Base-by-base conservation (phyloP, 1,140 invertebrate species). In the Drosophila tristis region DNA sequence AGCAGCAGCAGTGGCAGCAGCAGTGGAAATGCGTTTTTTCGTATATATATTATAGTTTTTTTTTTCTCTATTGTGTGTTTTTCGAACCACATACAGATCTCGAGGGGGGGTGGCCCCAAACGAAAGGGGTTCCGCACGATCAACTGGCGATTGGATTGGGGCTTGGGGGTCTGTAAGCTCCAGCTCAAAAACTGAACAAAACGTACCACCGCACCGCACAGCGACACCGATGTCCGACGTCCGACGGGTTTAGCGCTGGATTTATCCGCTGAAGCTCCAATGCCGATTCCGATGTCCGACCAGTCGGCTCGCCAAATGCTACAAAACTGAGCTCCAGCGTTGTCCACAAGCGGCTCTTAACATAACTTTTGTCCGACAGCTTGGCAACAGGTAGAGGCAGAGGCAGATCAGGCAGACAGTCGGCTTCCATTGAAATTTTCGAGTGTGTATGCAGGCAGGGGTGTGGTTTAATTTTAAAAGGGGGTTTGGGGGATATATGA, bases 271-370 rank as follows among this genome's bases (percentile, higher is more conserved):
- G 16, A 62, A 80, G 77, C 77, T 74, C 47, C 64, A 72, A 49
- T 67, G 44, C 54, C 48, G 48, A 54, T 39, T 13, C 64, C 56
- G 71, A 47, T 59, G 65, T 44, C 15, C 82, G 82, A 86, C 82
- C 74, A 61, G 47, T 72, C 82, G 57, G 75, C 72, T 82, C 79
- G 67, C 58, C 64, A 66, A 80, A 66, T 85, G 80, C 80, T 77
- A 72, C 65, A 58, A 80, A 89, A 89, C 84, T 89, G 84, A 45
- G 84, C 84, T 89, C 80, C 56, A 71, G 58, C 65, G 60, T 64
- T 65, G 59, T 65, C 45, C 62, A 53, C 71, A 47, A 74, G 56
- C 72, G 71, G 74, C 82, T 86, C 81, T 86, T 86, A 86, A 86
- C 81, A 78, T 51, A 39, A 59, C 61, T 63, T 78, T 78, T 66